These are phyloP conservation scores for Drosophila yakuba DNA, from an alignment of 1,140 invertebrate species.

Conservation along the genomic window DNA sequence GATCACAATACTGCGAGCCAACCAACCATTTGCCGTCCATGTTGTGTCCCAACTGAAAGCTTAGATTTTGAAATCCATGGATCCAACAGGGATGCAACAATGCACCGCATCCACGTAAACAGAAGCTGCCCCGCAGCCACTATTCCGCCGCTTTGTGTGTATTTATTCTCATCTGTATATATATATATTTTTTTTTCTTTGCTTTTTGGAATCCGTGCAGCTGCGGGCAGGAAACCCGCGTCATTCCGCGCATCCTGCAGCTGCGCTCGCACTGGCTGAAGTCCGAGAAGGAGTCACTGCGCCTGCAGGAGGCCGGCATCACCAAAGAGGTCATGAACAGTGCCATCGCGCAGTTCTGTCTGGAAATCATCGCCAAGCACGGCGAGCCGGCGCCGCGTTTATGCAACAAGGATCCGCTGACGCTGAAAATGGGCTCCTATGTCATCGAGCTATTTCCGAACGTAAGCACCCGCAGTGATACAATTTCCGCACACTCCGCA, in stretches of 20 bases:
- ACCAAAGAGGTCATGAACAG: constrained; percentile 95
- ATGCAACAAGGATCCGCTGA: constrained; percentile 99
- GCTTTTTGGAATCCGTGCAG: constrained; percentile 85
- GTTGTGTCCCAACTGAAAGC: background rate
- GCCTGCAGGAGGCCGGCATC: constrained; percentile 97
- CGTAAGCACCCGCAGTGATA: constrained; percentile 76
- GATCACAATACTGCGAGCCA: no score
- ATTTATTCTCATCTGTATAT: constrained; percentile 1
- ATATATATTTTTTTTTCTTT: background rate
- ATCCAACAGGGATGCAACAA: no score
- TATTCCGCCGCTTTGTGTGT: background rate
- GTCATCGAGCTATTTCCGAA: constrained; percentile 92
- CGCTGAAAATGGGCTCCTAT: constrained; percentile 96
- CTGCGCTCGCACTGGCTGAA: constrained; percentile 97
- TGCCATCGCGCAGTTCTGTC: constrained; percentile 97
- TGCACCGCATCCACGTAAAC: background rate
- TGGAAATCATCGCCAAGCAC: constrained; percentile 98
- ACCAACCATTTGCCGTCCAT: no score
- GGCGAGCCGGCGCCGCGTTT: constrained; percentile 96
- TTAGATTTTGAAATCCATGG: background rate
- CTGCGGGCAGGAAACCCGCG: constrained; percentile 98
- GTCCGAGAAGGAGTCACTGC: constrained; percentile 94
- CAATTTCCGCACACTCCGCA: background rate
- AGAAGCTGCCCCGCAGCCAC: constrained; percentile 29
- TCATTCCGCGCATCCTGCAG: constrained; percentile 97